A percentile compares a stretch with the other conserved stretches of the same genome.
Evolutionary conservation across 2,888 invertebrate species (phyloP).

Genomic region (Spodoptera littoralis): DNA sequence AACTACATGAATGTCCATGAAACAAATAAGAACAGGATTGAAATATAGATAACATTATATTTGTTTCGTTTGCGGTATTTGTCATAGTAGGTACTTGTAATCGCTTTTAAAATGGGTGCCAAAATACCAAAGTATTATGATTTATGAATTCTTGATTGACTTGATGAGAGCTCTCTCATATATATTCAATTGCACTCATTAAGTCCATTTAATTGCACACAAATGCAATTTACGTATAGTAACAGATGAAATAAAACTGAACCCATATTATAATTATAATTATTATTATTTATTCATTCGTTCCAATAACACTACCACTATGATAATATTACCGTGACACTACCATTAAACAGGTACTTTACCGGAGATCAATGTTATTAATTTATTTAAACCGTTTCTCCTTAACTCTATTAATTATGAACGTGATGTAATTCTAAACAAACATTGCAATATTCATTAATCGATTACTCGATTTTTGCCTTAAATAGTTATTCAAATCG

Average conservation of each 20-base stretch:
- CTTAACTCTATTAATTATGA: conserved; percentile 45
- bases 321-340: no score
- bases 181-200: no score
- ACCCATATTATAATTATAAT: no score
- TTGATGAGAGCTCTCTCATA: no score
- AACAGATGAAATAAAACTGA: conserved; percentile 3
- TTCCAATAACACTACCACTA: conserved; percentile 16
- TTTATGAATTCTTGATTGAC: no score
- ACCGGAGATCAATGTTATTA: conserved; percentile 38
- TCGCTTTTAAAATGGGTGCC: no score
- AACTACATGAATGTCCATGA: no score
- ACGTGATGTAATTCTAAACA: conserved; percentile 65
- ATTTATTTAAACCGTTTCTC: conserved; percentile 32
- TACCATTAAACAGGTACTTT: conserved; percentile 34
- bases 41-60: no score
- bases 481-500: conserved; percentile 45
- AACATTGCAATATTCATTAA: conserved; percentile 56
- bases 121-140: no score
- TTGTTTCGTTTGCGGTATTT: no score
- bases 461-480: conserved; percentile 42
- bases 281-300: conserved; percentile 3
- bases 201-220: neutral
- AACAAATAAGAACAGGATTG: no score
- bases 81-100: no score
- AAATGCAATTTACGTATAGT: neutral